Percentiles rank a stretch among this genome's conserved stretches.
phyloP scores from a whole-genome alignment of 2,888 invertebrate genomes.

The Zygothrica quintamaculata region DNA sequence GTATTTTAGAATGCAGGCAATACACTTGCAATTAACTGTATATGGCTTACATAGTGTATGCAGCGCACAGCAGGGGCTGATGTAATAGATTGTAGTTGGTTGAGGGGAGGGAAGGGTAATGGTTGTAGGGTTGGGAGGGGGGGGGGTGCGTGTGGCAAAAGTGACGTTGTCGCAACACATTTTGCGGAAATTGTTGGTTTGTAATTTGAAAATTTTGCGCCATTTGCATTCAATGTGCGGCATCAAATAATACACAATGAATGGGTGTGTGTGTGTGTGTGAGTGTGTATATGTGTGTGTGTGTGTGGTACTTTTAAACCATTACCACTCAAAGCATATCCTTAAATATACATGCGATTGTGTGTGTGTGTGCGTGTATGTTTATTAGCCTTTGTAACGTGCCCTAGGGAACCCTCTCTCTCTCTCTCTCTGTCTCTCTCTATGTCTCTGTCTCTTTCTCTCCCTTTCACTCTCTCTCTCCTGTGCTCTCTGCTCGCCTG shows the following conservation, averaged over 20 bases:
- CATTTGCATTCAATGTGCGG: conserved; percentile 62
- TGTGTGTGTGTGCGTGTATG: conserved; percentile 16
- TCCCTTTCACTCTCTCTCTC: no score
- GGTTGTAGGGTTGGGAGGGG: no score
- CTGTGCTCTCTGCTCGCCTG: no score
- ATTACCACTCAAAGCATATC: conserved; percentile 8
- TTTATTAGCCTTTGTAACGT: conserved; percentile 57
- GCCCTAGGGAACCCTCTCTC: no score
- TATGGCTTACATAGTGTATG: no score
- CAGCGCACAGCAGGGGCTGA: no score
- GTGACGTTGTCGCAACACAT: conserved; percentile 50
- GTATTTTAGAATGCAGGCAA: no score
- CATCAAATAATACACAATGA: conserved; percentile 63
- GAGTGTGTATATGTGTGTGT: conserved; percentile 42
- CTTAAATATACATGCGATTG: conserved; percentile 1
- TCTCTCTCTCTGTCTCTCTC: no score
- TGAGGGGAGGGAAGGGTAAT: no score
- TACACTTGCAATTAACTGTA: no score
- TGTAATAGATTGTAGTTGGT: no score
- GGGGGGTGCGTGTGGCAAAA: conserved; percentile 29
- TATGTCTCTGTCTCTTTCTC: no score
- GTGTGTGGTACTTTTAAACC: conserved; percentile 4
- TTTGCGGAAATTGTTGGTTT: conserved; percentile 69
- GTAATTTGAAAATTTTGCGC: conserved; percentile 65
- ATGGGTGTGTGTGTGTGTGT: conserved; percentile 42